These are phyloP conservation scores for Leptopilina clavipes DNA, from an alignment of 1,140 invertebrate genomes.

Conservation along the genomic window DNA sequence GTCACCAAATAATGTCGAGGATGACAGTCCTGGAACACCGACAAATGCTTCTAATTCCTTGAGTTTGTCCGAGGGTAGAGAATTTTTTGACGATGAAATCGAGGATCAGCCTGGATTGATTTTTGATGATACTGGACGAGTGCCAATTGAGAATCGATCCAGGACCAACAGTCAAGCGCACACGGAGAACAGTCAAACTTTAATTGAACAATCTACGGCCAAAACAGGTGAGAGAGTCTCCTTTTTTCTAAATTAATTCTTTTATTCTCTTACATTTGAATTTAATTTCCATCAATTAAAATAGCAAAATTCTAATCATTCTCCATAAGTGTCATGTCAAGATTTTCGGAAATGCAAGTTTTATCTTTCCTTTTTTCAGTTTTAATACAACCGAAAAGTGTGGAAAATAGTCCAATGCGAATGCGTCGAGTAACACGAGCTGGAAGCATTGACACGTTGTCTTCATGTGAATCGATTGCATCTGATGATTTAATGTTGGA, in stretches of 20 bases:
- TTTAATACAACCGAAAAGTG: constrained; percentile 55
- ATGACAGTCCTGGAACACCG: constrained; percentile 82
- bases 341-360: no score
- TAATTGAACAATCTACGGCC: constrained; percentile 64
- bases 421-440: constrained; percentile 75
- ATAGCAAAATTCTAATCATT: no score
- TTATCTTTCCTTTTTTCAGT: constrained; percentile 45
- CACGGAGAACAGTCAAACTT: constrained; percentile 67
- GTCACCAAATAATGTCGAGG: constrained; percentile 67
- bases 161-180: constrained; percentile 61
- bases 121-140: constrained; percentile 79
- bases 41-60: constrained; percentile 86
- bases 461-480: constrained; percentile 85
- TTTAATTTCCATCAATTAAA: no score
- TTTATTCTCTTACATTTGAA: no score
- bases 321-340: no score
- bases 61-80: constrained; percentile 81
- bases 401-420: constrained; percentile 70
- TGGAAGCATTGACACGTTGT: constrained; percentile 84
- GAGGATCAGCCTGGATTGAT: constrained; percentile 90
- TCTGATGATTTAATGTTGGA: constrained; percentile 91
- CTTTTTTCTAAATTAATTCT: no score
- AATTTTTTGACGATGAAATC: constrained; percentile 91
- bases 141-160: constrained; percentile 60
- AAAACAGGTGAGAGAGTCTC: constrained; percentile 62